Evolutionary conservation across 2,888 invertebrate genomes (phyloP), one percentile per base, ranked within the genome.

Genomic region (Phoronis australis): DNA sequence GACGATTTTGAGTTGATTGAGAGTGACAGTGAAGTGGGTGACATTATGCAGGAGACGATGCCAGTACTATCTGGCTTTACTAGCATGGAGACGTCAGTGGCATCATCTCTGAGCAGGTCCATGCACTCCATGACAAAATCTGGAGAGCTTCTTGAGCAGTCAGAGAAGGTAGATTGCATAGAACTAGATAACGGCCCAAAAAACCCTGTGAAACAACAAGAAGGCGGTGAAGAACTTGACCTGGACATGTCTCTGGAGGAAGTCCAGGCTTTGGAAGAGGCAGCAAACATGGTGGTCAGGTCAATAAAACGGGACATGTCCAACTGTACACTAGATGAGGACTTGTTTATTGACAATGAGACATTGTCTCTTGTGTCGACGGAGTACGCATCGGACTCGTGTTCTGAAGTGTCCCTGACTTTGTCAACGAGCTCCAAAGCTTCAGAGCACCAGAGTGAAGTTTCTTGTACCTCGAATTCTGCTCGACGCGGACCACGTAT

Each of bases 311-410:
- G 61, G 27, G 65, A 69, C 50, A 57, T 59, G 15, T 46, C 37
- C 23, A 71, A 71, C 42, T 71, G 72, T 54, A 69, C 68, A 26
- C 71, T 75, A n/a, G 75, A 78, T 37, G 79, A 79, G 35, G 80
- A 80, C 49, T 81, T 83, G 47, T 71, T 75, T 51, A 68, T 79
- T 47, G 84, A 84, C 56, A 82, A 82, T 59, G 84, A 84, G 68
- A 84, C 83, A 0, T 66, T 87, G 55, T 87, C 86, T 66, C 71
- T 84, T 38, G 85, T 86, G 1, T 85, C 86, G 46, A 85, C 85
- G 62, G 87, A 86, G 52, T 86, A 86, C 47, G 85, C 86, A 60
- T 84, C 84, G 22, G 85, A 86, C 68, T 79, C 61, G 0, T 66
- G 66, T 18, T 71, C 72, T 51, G 72, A 58, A 59, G 61, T 63